phyloP scores from a whole-genome alignment of 2,113 vertebrate genomes.

The Tamias sibiricus region DNA sequence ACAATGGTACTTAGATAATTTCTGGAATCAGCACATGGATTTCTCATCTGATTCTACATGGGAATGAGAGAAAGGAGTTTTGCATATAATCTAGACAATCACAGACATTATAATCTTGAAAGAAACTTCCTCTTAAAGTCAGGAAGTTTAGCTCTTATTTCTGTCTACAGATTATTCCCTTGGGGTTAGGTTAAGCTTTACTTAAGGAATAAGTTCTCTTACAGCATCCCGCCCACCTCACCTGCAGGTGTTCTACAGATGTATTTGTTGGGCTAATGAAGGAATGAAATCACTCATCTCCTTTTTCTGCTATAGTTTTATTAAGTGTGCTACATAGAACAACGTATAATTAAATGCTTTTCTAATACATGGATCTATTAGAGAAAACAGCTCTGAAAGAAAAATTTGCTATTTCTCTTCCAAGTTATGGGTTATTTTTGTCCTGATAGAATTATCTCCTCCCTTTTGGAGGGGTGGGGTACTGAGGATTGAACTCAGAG shows the following conservation, averaged over 20 bases:
- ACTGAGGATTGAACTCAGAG: too few relatives aligned
- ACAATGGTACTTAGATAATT: conserved; percentile 26
- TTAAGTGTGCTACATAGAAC: neutral
- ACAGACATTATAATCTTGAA: neutral
- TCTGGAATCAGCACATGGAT: conserved; percentile 14
- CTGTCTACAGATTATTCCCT: neutral
- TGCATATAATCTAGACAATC: neutral
- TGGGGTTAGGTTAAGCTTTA: neutral
- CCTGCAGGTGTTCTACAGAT: neutral
- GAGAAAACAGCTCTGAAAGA: neutral
- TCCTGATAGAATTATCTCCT: neutral
- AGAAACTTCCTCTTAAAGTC: neutral
- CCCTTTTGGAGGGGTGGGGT: neutral
- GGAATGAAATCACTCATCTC: neutral
- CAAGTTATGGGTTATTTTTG: neutral
- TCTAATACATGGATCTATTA: neutral
- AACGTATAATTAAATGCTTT: neutral
- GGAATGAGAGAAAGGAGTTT: conserved; percentile 19
- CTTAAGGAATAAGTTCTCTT: neutral
- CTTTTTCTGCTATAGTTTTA: neutral
- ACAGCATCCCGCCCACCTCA: neutral
- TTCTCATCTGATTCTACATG: neutral
- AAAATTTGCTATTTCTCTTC: neutral
- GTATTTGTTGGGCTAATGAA: neutral
- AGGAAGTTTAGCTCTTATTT: neutral